Conservation (phyloP, 2,797 vertebrate genomes). For the Aselliscus stoliczkanus region DNA sequence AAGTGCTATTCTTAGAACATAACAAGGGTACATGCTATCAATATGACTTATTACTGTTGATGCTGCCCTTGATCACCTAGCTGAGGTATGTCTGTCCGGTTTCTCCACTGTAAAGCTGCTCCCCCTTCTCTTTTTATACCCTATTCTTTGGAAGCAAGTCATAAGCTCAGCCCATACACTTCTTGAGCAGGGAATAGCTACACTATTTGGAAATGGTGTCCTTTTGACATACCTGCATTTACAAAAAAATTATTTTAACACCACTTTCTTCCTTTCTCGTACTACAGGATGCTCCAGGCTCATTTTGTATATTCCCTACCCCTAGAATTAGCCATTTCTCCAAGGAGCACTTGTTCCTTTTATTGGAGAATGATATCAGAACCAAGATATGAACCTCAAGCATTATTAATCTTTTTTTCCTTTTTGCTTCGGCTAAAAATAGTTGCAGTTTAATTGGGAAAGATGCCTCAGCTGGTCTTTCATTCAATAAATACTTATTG, state of each 20-base stretch:
- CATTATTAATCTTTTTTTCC: background rate
- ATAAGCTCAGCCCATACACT: background rate
- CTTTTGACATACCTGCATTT: background rate
- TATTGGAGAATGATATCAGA: background rate
- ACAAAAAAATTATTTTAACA: background rate
- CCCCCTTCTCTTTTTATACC: background rate
- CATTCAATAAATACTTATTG: background rate
- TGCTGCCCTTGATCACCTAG: background rate
- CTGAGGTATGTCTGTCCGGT: background rate
- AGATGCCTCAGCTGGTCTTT: constrained; percentile 14
- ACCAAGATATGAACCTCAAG: background rate
- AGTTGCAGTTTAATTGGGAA: constrained; percentile 2
- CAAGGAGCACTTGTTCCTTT: background rate
- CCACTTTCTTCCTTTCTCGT: background rate
- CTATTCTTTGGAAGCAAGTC: background rate
- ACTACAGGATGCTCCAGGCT: background rate
- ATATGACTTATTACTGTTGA: background rate
- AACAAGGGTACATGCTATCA: background rate
- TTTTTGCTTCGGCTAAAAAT: constrained; percentile 14
- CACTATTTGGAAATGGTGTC: background rate
- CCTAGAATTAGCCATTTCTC: background rate
- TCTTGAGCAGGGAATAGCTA: background rate
- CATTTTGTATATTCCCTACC: background rate
- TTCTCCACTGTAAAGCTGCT: background rate
- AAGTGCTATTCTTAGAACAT: background rate